Evolutionary conservation across 2,888 invertebrate species (phyloP).

Genomic region (Hydriomena furcata): DNA sequence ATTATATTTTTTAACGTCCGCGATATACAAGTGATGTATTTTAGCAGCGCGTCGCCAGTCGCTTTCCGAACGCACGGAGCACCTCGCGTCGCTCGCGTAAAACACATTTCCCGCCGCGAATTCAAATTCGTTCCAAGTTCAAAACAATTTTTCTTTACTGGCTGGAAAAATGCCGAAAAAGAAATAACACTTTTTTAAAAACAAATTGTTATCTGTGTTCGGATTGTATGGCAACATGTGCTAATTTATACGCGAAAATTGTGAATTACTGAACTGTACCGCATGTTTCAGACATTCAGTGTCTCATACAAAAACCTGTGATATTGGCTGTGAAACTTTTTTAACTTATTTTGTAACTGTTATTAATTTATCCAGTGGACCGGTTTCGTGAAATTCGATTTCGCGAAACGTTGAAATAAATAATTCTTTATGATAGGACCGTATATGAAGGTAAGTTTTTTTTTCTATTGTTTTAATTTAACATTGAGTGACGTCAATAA

Average conservation of each 20-base stretch:
- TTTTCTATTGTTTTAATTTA: conserved; percentile 43
- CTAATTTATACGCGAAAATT: conserved; percentile 42
- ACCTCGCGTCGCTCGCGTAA: conserved; percentile 53
- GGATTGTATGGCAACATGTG: conserved; percentile 51
- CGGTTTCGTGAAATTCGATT: conserved; percentile 77
- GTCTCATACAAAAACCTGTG: conserved; percentile 55
- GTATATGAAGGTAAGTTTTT: conserved; percentile 77
- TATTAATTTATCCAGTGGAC: conserved; percentile 37
- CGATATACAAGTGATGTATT: conserved; percentile 72
- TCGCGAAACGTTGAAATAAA: conserved; percentile 71
- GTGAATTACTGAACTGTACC: conserved; percentile 59
- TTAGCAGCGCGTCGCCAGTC: conserved; percentile 72
- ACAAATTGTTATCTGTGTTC: conserved; percentile 28
- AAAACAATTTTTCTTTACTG: conserved; percentile 49
- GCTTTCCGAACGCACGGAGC: conserved; percentile 66
- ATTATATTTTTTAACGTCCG: conserved; percentile 75
- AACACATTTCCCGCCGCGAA: conserved; percentile 66
- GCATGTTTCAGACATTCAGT: conserved; percentile 50
- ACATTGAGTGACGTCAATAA: conserved; percentile 29
- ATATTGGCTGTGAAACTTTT: conserved; percentile 72
- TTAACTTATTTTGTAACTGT: conserved; percentile 26
- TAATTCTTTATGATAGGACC: conserved; percentile 82
- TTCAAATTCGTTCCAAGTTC: conserved; percentile 58
- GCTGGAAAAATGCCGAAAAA: conserved; percentile 72
- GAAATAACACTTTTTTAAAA: conserved; percentile 55